Conservation (phyloP, 2,797 vertebrate genomes). For the Lateolabrax maculatus region DNA sequence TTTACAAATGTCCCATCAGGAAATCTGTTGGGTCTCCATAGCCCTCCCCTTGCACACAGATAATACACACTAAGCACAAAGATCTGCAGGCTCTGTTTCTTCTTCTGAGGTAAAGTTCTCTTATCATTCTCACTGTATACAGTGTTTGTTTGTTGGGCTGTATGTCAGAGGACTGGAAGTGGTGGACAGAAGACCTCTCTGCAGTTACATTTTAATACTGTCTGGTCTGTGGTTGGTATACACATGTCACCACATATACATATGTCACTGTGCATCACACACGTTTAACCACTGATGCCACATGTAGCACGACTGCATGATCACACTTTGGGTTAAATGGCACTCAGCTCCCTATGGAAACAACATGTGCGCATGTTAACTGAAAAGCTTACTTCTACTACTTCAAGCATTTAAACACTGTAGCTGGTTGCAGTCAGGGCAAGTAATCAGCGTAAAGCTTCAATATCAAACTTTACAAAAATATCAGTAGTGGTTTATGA, state of each 20-base stretch:
- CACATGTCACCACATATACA: not conserved
- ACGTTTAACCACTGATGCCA: not conserved
- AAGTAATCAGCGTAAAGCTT: not conserved
- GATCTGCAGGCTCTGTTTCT: not conserved
- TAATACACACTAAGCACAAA: not conserved
- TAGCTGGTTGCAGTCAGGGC: not conserved
- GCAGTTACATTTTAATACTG: not conserved
- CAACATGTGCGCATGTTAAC: not conserved
- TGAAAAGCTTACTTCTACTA: not conserved
- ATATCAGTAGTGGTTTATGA: not conserved
- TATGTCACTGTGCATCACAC: not conserved
- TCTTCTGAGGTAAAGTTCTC: too few species aligned
- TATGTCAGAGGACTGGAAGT: too few species aligned
- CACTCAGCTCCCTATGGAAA: constrained; percentile 3
- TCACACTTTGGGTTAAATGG: constrained; percentile 15
- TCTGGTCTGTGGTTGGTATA: not conserved
- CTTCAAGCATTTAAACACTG: not conserved
- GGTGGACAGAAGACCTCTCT: not conserved
- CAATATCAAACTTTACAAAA: not conserved
- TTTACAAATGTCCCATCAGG: not conserved
- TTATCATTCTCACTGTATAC: not conserved
- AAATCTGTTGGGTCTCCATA: not conserved
- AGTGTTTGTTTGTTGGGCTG: not conserved
- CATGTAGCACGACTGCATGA: not conserved
- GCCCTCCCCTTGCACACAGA: not conserved